Evolutionary conservation across 2,797 vertebrate species (phyloP), one percentile per base, ranked within the genome.

Genomic region (Petrocephalus schoutedeni): DNA sequence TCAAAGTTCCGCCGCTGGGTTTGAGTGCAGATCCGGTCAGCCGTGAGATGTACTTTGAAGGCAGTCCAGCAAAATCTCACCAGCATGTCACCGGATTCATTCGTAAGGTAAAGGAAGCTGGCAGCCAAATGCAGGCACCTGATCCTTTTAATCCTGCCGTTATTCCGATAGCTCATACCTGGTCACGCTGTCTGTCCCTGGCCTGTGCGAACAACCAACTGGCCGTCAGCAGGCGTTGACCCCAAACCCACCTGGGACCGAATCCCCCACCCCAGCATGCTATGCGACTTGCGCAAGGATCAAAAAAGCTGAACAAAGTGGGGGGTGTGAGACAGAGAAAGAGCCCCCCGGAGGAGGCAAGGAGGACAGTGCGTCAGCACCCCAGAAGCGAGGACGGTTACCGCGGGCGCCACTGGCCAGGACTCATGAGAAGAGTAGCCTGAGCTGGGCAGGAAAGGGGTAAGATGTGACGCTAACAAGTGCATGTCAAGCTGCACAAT

Each of bases 111-210:
- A 83, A 87, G 71, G 54, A 59, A 57, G 41, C 56, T 45, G 56
- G 19, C 77, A 84, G 41, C 58, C 82, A 57, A 84, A n/a, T 9
- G 12, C 53, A 2, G 56, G 21, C 21, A 28, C 54, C 74, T 61
- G 45, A 64, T 84, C 87, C 61, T 12, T 61, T n/a, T 87, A 61
- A 87, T 87, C 87, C 87, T 28, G n/a, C 28, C 2, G 56, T 36
- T 86, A 14, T 10, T 36, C 12, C 23, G 19, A 86, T 3, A 41
- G 54, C 28, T 36, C 6, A 51, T 19, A 49, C 10, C 41, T n/a
- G 21, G 16, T 21, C 9, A 53, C 19, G 49, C 2, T 12, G 45
- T 19, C 41, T 3, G 9, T 10, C 59, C 61, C 5, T 1, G 2
- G 83, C 56, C 49, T 6, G n/a, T 19, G 77, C 14, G 41, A 14